Conservation (phyloP, 1,140 invertebrate genomes). For the Agrilus planipennis region DNA sequence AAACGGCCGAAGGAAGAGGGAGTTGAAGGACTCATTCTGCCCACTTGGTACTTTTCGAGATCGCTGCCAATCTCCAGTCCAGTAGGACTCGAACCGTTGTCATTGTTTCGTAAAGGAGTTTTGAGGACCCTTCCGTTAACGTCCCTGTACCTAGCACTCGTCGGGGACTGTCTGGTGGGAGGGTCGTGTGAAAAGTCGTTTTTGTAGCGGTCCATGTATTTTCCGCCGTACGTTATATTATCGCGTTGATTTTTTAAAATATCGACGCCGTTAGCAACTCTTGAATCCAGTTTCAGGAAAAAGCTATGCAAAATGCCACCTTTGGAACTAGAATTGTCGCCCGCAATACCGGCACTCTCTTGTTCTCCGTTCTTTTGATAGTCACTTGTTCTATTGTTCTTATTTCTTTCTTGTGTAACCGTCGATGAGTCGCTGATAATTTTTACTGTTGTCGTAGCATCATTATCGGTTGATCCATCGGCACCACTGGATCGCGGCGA, state of each 20-base stretch:
- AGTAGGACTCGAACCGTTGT: too few species aligned
- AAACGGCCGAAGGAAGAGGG: too few species aligned
- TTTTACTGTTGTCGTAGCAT: too few species aligned
- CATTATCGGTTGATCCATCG: too few species aligned
- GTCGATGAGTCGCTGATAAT: too few species aligned
- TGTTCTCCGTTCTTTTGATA: too few species aligned
- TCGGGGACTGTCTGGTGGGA: slow-evolving; percentile 12
- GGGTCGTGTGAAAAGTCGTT: slow-evolving; percentile 21
- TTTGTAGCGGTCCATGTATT: slow-evolving; percentile 29
- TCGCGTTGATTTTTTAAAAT: slow-evolving; percentile 25
- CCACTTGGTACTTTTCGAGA: too few species aligned
- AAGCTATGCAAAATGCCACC: background rate
- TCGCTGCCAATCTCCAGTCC: too few species aligned
- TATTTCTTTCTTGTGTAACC: too few species aligned
- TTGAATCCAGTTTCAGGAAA: background rate
- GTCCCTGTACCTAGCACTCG: slow-evolving; percentile 17
- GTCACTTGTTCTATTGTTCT: too few species aligned
- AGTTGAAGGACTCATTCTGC: too few species aligned
- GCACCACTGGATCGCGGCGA: too few species aligned
- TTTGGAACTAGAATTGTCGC: background rate
- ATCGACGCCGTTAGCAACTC: slow-evolving; percentile 11
- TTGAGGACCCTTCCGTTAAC: slow-evolving; percentile 15
- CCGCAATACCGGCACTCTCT: background rate
- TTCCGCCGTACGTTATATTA: slow-evolving; percentile 24
- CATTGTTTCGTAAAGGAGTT: slow-evolving; percentile 10